Conservation (phyloP, 2,888 invertebrate species). For the Hirtodrosophila confusa region DNA sequence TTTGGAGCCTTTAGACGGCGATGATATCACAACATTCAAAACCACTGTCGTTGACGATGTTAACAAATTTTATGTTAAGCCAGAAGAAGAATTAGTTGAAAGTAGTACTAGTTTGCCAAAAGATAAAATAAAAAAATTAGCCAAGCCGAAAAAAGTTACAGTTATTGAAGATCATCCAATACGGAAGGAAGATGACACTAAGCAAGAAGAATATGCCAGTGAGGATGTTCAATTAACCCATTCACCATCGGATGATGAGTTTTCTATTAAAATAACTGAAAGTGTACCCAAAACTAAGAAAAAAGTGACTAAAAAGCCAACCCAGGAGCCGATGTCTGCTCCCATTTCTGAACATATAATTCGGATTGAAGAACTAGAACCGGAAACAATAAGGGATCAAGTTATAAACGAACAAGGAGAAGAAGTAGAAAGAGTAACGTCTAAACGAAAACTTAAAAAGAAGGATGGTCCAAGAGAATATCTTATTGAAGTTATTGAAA, state of each 20-base stretch:
- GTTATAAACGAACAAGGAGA: constrained; percentile 80
- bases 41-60: constrained; percentile 79
- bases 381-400: constrained; percentile 83
- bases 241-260: constrained; percentile 78
- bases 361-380: constrained; percentile 75
- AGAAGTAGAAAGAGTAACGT: constrained; percentile 78
- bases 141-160: constrained; percentile 47
- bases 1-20: constrained; percentile 30
- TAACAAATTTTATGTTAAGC: constrained; percentile 83
- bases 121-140: constrained; percentile 79
- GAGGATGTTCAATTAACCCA: constrained; percentile 80
- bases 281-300: constrained; percentile 56
- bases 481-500: constrained; percentile 83
- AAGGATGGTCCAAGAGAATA: constrained; percentile 84
- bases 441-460: constrained; percentile 83
- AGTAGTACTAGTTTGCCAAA: constrained; percentile 3
- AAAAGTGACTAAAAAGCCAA: constrained; percentile 58
- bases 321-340: constrained; percentile 27
- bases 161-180: constrained; percentile 39
- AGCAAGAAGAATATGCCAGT: constrained; percentile 79
- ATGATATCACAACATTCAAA: constrained; percentile 54
- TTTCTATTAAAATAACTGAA: constrained; percentile 58
- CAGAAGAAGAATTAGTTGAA: constrained; percentile 79
- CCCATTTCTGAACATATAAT: constrained; percentile 64
- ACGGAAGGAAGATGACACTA: constrained; percentile 4